Conservation (phyloP, 2,113 vertebrate species). For the Todiramphus chloris region DNA sequence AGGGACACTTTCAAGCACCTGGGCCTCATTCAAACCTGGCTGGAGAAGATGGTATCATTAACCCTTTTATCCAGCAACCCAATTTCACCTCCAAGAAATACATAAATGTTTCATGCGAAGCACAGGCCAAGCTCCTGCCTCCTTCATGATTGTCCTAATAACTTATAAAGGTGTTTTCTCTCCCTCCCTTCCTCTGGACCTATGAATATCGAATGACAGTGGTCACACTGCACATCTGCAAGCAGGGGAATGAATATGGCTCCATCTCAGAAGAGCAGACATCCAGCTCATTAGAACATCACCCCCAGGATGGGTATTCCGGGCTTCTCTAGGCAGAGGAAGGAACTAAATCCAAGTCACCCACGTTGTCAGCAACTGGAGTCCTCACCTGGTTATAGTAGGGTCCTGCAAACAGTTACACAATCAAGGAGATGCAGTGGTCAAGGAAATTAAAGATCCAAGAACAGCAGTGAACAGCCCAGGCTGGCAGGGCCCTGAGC, state of each 20-base stretch:
- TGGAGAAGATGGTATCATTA: fast-evolving
- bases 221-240: not conserved
- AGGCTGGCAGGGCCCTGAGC: not conserved
- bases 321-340: not conserved
- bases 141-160: not conserved
- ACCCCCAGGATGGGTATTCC: not conserved
- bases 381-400: not conserved
- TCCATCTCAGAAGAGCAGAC: not conserved
- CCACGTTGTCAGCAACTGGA: not conserved
- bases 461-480: not conserved
- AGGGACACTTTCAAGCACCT: not conserved
- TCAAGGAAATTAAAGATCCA: too few relatives aligned
- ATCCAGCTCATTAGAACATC: not conserved
- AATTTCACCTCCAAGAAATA: too few relatives aligned
- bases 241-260: too few relatives aligned
- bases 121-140: not conserved
- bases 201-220: not conserved
- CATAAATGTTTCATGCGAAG: not conserved
- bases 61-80: not conserved
- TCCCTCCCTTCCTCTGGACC: not conserved
- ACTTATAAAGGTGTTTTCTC: not conserved
- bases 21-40: not conserved
- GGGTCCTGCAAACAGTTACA: not conserved
- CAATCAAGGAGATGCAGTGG: too few relatives aligned
- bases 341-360: not conserved